Evolutionary conservation across 2,113 vertebrate genomes (phyloP).

Genomic region (Copsychus sechellarum): DNA sequence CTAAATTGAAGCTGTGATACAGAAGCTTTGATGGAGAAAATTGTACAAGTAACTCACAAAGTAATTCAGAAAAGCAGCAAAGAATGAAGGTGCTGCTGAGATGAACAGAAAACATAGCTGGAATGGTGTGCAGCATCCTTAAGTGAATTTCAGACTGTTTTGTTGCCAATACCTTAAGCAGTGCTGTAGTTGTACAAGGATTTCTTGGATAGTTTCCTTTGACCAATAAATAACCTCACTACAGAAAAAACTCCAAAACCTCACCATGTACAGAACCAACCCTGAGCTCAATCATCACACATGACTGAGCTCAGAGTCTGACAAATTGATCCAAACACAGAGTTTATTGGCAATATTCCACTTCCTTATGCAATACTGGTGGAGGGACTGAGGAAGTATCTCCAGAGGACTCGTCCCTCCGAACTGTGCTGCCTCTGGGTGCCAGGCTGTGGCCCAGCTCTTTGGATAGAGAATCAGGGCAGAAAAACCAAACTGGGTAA

Average conservation of each 20-base stretch:
- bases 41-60: slow-evolving; percentile 57
- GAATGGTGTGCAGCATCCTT: slow-evolving; percentile 43
- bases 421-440: neutral
- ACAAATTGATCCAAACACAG: neutral
- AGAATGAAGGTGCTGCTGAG: slow-evolving; percentile 56
- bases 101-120: slow-evolving; percentile 51
- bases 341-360: neutral
- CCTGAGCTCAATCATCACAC: neutral
- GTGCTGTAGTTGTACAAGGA: neutral
- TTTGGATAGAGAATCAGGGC: neutral
- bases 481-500: neutral
- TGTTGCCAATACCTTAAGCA: slow-evolving; percentile 41
- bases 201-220: slow-evolving; percentile 30
- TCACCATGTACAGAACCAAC: neutral
- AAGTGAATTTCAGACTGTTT: slow-evolving; percentile 43
- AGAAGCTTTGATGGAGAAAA: slow-evolving; percentile 68
- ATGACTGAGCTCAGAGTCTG: neutral
- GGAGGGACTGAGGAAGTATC: neutral
- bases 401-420: neutral
- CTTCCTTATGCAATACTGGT: neutral
- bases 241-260: accelerated
- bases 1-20: slow-evolving; percentile 65
- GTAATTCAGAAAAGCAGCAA: slow-evolving; percentile 59
- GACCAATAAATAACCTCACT: neutral
- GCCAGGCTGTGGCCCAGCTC: neutral